Base-by-base conservation (phyloP, 2,797 vertebrate species). In the Ctenopoma kingsleyae region DNA sequence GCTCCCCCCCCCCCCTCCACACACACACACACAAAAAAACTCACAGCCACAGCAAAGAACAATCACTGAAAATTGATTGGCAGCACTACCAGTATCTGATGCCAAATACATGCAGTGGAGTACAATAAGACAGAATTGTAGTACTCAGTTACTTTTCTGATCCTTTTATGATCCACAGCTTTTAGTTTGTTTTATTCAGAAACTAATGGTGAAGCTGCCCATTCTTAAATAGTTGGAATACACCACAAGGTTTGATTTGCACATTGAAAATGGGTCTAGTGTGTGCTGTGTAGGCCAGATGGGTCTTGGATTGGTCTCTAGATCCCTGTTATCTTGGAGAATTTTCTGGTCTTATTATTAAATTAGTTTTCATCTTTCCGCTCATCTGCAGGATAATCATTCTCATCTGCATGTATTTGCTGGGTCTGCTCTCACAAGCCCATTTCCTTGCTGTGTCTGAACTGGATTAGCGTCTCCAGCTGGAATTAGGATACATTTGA, bases 281-380 rank as follows among this genome's bases (percentile, higher is more conserved):
- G 59, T 55, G 58, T 66, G 71, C 63, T 4, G 63, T 6, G 66
- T 44, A 15, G 83, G 81, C 87, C 91, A 92, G 89, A 90, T 92
- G 91, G 85, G 79, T 81, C 89, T 61, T 3, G 78, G 83, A 84
- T 87, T 63, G 85, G 71, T 87, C 87, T 89, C 89, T 46, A 87
- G 84, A 90, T 91, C 87, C 87, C 81, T 72, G 85, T 90, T 91
- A 90, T 91, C 88, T 85, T 63, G 20, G 65, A 81, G 87, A 92
- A 89, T 91, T 90, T 89, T 89, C 85, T 90, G 81, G 82, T 91
- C 77, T 91, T 90, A 86, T 91, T 90, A 92, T 92, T 91, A 88
- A 92, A 92, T 93, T 88, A 91, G 77, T 87, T 89, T 88, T 91
- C 84, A 78, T 88, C 87, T 90, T 90, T 88, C 81, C 73, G 82